Base-by-base conservation (phyloP, 2,113 vertebrate species). In the Tichodroma muraria region DNA sequence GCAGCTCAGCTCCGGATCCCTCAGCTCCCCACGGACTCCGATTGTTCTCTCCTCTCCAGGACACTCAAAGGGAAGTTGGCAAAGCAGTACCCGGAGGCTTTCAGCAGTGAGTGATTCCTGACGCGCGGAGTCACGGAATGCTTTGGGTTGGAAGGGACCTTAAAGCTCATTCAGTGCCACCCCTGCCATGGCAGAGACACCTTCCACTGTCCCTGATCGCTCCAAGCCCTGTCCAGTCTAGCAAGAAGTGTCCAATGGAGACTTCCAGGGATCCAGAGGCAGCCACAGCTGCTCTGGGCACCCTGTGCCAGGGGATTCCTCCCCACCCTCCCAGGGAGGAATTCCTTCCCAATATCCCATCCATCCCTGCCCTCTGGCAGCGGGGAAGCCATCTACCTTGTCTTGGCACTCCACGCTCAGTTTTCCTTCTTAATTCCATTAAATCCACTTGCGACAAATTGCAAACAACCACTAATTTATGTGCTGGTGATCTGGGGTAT, bases 21-120 rank as follows among this genome's bases (percentile, higher is more conserved):
- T 23, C 5, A 0, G 52, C 49, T 61, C 47, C 61, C 33, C 77
- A 6, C 0, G 22, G 52, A 12, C 65, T 83, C 0, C 2, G 14
- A 5, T 38, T 5, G 0, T 37, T 61, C 68, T 93, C 79, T 70
- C 80, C 92, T 93, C 90, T 88, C 56, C 5, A 99, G 99, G 97
- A 98, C 98, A 2, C 97, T 99, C 72, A 99, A 99, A 91, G 98
- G 99, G 84, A 99, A 99, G 95, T 96, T 99, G 89, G 97, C 98
- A 9, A 99, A 99, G 96, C 99, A 99, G 96, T 99, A 99, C 94
- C 99, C 99, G 2, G 99, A 99, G 75, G 99, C 99, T 61, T 99
- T 99, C 95, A 99, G 98, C 97, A 98, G 99, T 99, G 96, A 99
- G 99, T 99, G 91, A 22, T 7, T 47, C 33, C 47, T 73, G 22